Percentiles rank a stretch among this genome's conserved stretches.
These are phyloP conservation scores for Orgyia antiqua DNA, from an alignment of 2,888 invertebrate genomes.

Conservation along the genomic window DNA sequence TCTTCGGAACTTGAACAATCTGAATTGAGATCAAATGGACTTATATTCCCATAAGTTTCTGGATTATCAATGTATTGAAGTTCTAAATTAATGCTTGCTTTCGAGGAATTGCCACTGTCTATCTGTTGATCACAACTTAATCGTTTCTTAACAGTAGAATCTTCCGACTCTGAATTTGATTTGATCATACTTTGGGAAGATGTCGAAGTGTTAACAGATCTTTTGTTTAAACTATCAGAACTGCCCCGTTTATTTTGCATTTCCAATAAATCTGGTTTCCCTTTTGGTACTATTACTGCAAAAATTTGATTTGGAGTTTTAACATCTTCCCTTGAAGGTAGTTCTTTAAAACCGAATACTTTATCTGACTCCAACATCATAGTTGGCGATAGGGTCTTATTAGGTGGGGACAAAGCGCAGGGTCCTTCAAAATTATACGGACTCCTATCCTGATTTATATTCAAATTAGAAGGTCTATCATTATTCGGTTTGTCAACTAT, in stretches of 20 bases:
- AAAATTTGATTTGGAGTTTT: conserved; percentile 56
- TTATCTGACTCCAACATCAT: conserved; percentile 61
- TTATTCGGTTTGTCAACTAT: conserved; percentile 53
- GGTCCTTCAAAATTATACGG: conserved; percentile 56
- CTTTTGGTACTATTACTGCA: conserved; percentile 70
- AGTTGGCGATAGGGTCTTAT: conserved; percentile 62
- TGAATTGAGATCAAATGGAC: conserved; percentile 51
- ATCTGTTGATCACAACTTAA: conserved; percentile 69
- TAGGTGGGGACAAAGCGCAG: conserved; percentile 63
- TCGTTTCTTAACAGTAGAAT: conserved; percentile 64
- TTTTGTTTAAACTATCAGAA: conserved; percentile 54
- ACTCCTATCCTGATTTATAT: conserved; percentile 42
- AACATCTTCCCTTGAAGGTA: conserved; percentile 46
- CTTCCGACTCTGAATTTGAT: conserved; percentile 63
- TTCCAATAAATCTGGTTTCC: conserved; percentile 44
- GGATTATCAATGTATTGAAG: conserved; percentile 58
- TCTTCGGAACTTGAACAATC: conserved; percentile 73
- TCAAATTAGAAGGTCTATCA: conserved; percentile 50
- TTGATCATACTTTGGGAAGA: conserved; percentile 61
- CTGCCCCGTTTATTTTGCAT: conserved; percentile 47
- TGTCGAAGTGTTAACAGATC: conserved; percentile 45
- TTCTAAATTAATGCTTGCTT: conserved; percentile 63
- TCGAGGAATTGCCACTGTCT: conserved; percentile 54
- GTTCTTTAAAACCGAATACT: conserved; percentile 63
- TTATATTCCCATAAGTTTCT: conserved; percentile 47